Conservation (phyloP, 2,113 vertebrate species). For the Otus sunia region DNA sequence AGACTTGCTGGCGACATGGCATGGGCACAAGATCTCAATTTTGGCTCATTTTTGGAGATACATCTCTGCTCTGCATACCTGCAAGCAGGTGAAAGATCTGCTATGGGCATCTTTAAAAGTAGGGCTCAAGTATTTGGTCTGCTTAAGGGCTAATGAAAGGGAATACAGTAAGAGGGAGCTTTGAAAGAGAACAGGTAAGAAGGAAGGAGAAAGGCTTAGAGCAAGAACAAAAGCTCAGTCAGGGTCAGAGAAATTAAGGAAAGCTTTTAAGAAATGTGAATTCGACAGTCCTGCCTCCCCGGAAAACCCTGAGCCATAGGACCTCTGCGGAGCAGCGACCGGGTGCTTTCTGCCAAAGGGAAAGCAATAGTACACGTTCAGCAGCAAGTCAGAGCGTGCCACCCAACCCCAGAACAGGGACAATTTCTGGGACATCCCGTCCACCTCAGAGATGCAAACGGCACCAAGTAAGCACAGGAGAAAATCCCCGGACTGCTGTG, state of each 20-base stretch:
- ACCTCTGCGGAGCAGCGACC: background rate
- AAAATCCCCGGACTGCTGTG: background rate
- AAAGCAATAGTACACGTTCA: fast-evolving
- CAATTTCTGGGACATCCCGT: background rate
- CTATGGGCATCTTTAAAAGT: fast-evolving
- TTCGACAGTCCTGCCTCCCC: background rate
- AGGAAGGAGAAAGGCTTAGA: background rate
- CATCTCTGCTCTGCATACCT: background rate
- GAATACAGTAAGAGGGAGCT: background rate
- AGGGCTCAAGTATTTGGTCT: background rate
- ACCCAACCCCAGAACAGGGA: fast-evolving
- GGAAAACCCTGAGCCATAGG: fast-evolving
- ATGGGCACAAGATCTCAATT: background rate
- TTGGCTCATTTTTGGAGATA: background rate
- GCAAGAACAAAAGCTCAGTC: background rate
- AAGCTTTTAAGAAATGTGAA: background rate
- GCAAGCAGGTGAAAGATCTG: background rate
- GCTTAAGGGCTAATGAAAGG: background rate
- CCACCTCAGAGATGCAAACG: background rate
- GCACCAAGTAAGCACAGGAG: background rate
- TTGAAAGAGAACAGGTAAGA: fast-evolving
- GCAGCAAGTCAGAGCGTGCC: fast-evolving
- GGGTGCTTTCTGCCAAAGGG: background rate
- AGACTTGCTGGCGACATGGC: background rate
- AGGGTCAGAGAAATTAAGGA: background rate